phyloP scores from a whole-genome alignment of 2,113 vertebrate species.

The Tetrao urogallus region DNA sequence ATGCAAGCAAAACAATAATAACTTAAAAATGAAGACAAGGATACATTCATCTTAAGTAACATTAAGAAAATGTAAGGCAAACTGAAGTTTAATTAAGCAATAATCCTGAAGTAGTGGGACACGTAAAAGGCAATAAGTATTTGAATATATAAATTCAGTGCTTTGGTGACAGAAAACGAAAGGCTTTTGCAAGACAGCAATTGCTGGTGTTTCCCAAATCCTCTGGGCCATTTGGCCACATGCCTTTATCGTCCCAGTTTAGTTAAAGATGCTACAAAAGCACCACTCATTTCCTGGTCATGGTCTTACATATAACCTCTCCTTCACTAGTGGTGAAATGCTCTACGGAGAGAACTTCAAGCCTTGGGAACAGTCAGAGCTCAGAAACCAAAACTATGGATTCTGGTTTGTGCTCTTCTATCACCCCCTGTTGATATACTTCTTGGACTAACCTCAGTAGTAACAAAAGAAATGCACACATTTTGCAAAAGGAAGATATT shows the following conservation, averaged over 20 bases:
- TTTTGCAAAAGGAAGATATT: background rate
- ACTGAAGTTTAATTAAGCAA: constrained; percentile 22
- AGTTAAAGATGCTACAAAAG: background rate
- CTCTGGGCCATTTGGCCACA: background rate
- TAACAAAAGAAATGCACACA: background rate
- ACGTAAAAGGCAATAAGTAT: background rate
- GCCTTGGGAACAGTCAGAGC: background rate
- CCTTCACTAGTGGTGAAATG: background rate
- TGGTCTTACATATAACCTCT: background rate
- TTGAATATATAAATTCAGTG: background rate
- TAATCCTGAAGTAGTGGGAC: background rate
- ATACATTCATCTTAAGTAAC: background rate
- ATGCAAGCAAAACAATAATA: background rate
- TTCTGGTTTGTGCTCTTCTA: background rate
- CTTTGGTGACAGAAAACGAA: background rate
- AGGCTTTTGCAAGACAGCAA: background rate
- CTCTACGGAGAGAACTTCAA: background rate
- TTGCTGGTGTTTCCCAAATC: background rate
- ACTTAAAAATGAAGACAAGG: background rate
- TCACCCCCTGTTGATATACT: background rate
- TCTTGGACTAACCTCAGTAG: background rate
- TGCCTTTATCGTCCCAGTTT: background rate
- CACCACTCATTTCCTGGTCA: background rate
- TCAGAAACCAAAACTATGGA: background rate
- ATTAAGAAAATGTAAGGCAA: background rate